These are phyloP conservation scores for Chrysotoxum bicinctum DNA, from an alignment of 2,888 invertebrate genomes.

Conservation along the genomic window DNA sequence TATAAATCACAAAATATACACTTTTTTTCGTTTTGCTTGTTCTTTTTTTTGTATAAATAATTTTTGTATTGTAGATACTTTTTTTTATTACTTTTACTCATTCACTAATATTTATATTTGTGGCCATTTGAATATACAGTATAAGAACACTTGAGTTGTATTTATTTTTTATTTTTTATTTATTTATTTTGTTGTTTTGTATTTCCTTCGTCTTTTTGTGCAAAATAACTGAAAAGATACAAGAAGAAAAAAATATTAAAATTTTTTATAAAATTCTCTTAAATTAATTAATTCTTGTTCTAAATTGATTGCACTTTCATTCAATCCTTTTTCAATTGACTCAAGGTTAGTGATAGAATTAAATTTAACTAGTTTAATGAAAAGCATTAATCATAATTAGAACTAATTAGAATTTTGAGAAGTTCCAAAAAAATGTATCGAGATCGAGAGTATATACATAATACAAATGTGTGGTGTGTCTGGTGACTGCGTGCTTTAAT, in stretches of 20 bases:
- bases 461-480: too few species aligned
- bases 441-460: background rate
- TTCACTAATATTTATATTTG: slow-evolving; percentile 59
- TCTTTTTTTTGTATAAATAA: slow-evolving; percentile 44
- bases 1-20: slow-evolving; percentile 63
- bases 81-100: slow-evolving; percentile 27
- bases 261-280: slow-evolving; percentile 41
- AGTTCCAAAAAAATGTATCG: slow-evolving; percentile 49
- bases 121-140: slow-evolving; percentile 69
- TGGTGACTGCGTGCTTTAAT: slow-evolving; percentile 47
- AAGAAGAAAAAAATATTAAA: slow-evolving; percentile 36
- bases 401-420: slow-evolving; percentile 65
- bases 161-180: slow-evolving; percentile 26
- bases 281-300: slow-evolving; percentile 7
- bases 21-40: slow-evolving; percentile 30
- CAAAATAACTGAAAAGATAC: slow-evolving; percentile 62
- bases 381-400: slow-evolving; percentile 60
- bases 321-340: slow-evolving; percentile 68
- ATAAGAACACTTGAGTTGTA: slow-evolving; percentile 66
- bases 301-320: slow-evolving; percentile 62
- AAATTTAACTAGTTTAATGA: slow-evolving; percentile 36
- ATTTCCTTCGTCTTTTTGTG: slow-evolving; percentile 62
- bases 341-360: slow-evolving; percentile 54
- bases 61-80: slow-evolving; percentile 12
- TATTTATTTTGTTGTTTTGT: slow-evolving; percentile 20